Evolutionary conservation across 2,797 vertebrate species (phyloP), one percentile per base, ranked within the genome.

Genomic region (Dallia pectoralis): DNA sequence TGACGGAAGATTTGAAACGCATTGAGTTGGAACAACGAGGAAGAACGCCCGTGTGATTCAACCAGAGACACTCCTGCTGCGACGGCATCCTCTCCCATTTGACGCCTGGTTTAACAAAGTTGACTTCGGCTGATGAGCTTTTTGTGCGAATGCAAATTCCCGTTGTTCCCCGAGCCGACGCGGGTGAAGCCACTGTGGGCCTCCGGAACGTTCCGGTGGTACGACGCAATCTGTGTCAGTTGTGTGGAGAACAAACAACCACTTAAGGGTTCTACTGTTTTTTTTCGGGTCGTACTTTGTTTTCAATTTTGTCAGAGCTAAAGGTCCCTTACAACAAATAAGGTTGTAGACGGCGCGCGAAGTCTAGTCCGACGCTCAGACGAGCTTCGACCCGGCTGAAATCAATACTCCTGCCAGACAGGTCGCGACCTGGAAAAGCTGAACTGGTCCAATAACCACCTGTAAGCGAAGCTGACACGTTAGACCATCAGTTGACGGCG

Each of bases 101-200:
- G 74, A 88, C 74, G 85, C 76, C 84, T 83, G 83, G 71, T 89
- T 89, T 85, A 86, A 84, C 81, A 82, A 80, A 73, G 79, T 76
- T 85, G 82, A 87, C 84, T 81, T 85, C 75, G 77, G 78, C 84
- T 85, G 85, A 89, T 87, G 88, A 87, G 86, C 79, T 86, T 79
- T 78, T 82, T 84, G 80, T 59, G 76, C 79, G 85, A 89, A 90
- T 44, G 78, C 84, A 77, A 76, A 74, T 82, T 80, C 78, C 29
- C 72, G 71, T 74, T 44, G 4, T 70, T 81, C 67, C 22, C 71
- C 74, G 40, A 59, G 74, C 77, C 79, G 77, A 67, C 25, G 33
- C 78, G 77, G 56, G 59, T 70, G 78, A 82, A 80, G 56, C 66
- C 81, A 85, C 69, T 0, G 47, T 75, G 30, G 27, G 16, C 51